phyloP scores from a whole-genome alignment of 2,797 vertebrate genomes.

The Yasuhikotakia modesta region DNA sequence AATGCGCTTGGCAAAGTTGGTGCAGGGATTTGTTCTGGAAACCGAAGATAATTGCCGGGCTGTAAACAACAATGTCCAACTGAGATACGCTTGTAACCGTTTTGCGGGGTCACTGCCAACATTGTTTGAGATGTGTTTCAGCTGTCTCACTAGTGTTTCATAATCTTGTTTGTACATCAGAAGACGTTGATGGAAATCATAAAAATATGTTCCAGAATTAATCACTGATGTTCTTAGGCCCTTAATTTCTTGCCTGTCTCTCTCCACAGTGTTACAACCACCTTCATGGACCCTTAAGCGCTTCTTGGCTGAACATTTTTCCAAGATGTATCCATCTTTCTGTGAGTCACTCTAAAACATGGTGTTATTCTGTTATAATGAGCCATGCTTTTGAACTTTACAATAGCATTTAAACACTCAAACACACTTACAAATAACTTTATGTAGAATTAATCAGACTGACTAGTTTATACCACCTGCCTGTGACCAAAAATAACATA shows the following conservation, averaged over 20 bases:
- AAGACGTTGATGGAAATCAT: slow-evolving; percentile 1
- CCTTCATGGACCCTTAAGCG: slow-evolving; percentile 32
- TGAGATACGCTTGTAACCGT: slow-evolving; percentile 35
- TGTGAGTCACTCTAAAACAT: slow-evolving; percentile 35
- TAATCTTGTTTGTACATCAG: slow-evolving; percentile 2
- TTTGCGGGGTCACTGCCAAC: slow-evolving; percentile 42
- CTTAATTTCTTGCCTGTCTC: slow-evolving; percentile 33
- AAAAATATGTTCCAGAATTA: neutral
- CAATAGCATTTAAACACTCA: too few species aligned
- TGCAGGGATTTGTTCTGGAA: slow-evolving; percentile 58
- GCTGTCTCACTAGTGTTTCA: slow-evolving; percentile 17
- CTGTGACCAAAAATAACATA: too few species aligned
- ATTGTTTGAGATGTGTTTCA: slow-evolving; percentile 21
- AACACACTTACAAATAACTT: too few species aligned
- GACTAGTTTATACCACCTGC: too few species aligned
- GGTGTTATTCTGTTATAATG: neutral
- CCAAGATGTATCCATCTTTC: slow-evolving; percentile 22
- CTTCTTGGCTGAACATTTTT: slow-evolving; percentile 30
- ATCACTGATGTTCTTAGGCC: slow-evolving; percentile 18
- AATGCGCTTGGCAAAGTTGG: slow-evolving; percentile 52
- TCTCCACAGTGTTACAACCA: slow-evolving; percentile 17
- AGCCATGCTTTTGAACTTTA: too few species aligned
- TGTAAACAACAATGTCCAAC: slow-evolving; percentile 23
- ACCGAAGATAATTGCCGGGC: slow-evolving; percentile 53
- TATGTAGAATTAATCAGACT: too few species aligned